Conservation (phyloP, 2,797 vertebrate genomes). For the Semaprochilodus insignis region DNA sequence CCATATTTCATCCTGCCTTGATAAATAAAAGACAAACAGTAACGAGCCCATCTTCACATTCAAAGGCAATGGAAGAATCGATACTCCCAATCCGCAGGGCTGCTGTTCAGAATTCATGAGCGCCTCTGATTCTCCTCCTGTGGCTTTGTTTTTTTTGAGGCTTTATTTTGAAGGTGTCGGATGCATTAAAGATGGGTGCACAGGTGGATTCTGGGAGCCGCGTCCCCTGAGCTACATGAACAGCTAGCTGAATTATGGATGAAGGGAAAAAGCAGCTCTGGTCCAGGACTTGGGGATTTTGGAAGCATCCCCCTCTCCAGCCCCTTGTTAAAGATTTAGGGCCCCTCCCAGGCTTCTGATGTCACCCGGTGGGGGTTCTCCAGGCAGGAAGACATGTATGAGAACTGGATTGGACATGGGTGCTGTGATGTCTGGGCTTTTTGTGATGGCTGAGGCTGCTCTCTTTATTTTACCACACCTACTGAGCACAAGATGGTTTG, state of each 20-base stretch:
- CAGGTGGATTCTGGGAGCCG: slow-evolving; percentile 68
- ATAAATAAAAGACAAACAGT: neutral
- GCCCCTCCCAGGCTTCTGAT: neutral
- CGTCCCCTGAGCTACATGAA: slow-evolving; percentile 51
- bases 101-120: slow-evolving; percentile 49
- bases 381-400: neutral
- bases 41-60: neutral
- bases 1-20: neutral
- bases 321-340: slow-evolving; percentile 17
- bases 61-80: neutral
- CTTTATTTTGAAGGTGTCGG: slow-evolving; percentile 33
- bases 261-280: slow-evolving; percentile 10
- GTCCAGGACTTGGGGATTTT: neutral
- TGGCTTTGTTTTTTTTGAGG: slow-evolving; percentile 31
- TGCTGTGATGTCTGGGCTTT: neutral
- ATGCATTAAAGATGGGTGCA: slow-evolving; percentile 62
- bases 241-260: slow-evolving; percentile 34
- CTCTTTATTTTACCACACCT: neutral
- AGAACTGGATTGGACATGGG: neutral
- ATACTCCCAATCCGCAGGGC: neutral
- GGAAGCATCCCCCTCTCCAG: neutral
- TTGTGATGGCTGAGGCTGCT: neutral
- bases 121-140: slow-evolving; percentile 13
- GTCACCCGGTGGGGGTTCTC: neutral
- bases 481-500: neutral